Evolutionary conservation across 1,140 invertebrate genomes (phyloP).

Genomic region (Papilio helenus): DNA sequence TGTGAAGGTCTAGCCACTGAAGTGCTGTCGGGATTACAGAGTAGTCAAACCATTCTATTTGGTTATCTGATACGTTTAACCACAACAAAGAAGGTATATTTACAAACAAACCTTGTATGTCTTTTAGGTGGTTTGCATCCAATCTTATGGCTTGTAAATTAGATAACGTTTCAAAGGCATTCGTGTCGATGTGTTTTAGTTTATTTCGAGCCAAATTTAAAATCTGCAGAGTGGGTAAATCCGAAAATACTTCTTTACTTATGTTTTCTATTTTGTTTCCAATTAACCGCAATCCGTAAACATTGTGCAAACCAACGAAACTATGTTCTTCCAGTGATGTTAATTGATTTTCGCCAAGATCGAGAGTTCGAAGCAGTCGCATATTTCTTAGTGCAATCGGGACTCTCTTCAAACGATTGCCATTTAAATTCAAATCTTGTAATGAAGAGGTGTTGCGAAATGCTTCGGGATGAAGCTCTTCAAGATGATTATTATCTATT

Average conservation of each 20-base stretch:
- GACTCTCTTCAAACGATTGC: slow-evolving; percentile 91
- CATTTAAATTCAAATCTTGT: slow-evolving; percentile 93
- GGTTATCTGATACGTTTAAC: slow-evolving; percentile 96
- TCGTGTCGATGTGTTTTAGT: slow-evolving; percentile 90
- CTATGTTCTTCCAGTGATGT: slow-evolving; percentile 89
- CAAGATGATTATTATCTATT: slow-evolving; percentile 91
- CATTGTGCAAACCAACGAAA: slow-evolving; percentile 90
- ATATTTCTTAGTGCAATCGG: slow-evolving; percentile 90
- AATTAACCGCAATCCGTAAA: slow-evolving; percentile 92
- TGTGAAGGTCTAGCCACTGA: slow-evolving; percentile 95
- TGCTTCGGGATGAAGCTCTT: slow-evolving; percentile 90
- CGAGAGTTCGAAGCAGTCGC: slow-evolving; percentile 89
- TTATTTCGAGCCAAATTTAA: slow-evolving; percentile 94
- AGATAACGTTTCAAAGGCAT: slow-evolving; percentile 90
- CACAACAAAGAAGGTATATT: slow-evolving; percentile 92
- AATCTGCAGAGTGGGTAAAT: slow-evolving; percentile 92
- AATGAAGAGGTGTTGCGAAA: slow-evolving; percentile 92
- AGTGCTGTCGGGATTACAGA: slow-evolving; percentile 90
- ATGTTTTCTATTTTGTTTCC: slow-evolving; percentile 95
- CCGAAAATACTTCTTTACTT: slow-evolving; percentile 90
- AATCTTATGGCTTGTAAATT: slow-evolving; percentile 93
- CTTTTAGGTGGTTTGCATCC: slow-evolving; percentile 92
- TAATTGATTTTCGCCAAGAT: slow-evolving; percentile 93
- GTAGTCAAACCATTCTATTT: slow-evolving; percentile 95
- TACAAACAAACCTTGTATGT: slow-evolving; percentile 93